Conservation (phyloP, 2,113 vertebrate genomes). For the Gopherus evgoodei region DNA sequence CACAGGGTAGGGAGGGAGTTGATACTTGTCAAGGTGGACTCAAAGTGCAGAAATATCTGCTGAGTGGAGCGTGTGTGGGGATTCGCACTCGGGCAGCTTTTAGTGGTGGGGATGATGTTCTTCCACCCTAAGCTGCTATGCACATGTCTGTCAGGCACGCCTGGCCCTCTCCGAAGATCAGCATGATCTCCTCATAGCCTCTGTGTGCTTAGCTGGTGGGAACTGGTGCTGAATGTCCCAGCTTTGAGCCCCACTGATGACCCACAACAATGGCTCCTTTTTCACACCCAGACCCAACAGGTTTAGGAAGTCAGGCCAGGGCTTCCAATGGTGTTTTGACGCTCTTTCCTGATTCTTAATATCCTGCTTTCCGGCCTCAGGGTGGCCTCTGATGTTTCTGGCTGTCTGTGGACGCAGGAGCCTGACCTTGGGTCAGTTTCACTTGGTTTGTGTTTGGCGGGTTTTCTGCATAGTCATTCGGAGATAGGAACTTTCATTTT, state of each 20-base stretch:
- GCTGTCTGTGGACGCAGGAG: background rate
- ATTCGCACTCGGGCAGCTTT: background rate
- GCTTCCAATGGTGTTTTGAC: background rate
- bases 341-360: background rate
- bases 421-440: background rate
- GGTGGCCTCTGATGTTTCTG: background rate
- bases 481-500: background rate
- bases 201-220: background rate
- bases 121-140: background rate
- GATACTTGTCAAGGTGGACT: background rate
- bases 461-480: background rate
- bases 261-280: background rate
- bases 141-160: background rate
- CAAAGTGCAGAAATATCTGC: background rate
- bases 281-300: background rate
- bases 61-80: background rate
- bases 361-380: no score
- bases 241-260: background rate
- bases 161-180: background rate
- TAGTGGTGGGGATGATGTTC: background rate
- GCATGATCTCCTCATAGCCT: background rate
- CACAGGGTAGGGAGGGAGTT: background rate
- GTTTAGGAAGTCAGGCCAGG: background rate
- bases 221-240: background rate
- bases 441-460: background rate